phyloP scores from a whole-genome alignment of 2,888 invertebrate species.

The Pyrrhia umbra region DNA sequence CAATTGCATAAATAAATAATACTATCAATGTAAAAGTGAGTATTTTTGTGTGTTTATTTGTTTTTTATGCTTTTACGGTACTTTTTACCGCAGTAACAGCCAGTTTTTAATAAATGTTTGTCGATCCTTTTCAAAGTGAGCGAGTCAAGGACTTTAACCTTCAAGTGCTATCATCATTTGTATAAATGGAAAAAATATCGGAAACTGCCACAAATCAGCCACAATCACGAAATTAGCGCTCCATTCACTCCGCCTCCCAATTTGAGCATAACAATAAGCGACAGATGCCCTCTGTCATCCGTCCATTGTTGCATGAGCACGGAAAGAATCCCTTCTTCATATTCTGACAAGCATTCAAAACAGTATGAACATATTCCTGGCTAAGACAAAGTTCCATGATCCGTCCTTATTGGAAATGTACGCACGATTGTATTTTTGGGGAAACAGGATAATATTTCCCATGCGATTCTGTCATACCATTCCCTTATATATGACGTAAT shows the following conservation, averaged over 20 bases:
- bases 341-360: constrained; percentile 55
- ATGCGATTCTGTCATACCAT: constrained; percentile 35
- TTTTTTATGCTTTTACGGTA: too few relatives aligned
- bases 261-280: constrained; percentile 24
- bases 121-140: too few relatives aligned
- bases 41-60: too few relatives aligned
- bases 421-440: constrained; percentile 37
- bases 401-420: constrained; percentile 50
- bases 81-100: too few relatives aligned
- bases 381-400: constrained; percentile 58
- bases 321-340: constrained; percentile 31
- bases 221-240: constrained; percentile 27
- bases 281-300: constrained; percentile 28
- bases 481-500: constrained; percentile 39
- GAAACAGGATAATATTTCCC: constrained; percentile 50
- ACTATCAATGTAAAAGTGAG: too few relatives aligned
- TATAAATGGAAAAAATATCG: background rate
- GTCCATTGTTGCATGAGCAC: constrained; percentile 46
- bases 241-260: constrained; percentile 27
- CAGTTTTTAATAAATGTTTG: too few relatives aligned
- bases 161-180: background rate
- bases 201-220: background rate
- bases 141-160: too few relatives aligned
- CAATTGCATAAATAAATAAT: too few relatives aligned
- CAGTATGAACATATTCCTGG: constrained; percentile 55